Evolutionary conservation across 2,888 invertebrate species (phyloP).

Genomic region (Hirtodrosophila trivittata): DNA sequence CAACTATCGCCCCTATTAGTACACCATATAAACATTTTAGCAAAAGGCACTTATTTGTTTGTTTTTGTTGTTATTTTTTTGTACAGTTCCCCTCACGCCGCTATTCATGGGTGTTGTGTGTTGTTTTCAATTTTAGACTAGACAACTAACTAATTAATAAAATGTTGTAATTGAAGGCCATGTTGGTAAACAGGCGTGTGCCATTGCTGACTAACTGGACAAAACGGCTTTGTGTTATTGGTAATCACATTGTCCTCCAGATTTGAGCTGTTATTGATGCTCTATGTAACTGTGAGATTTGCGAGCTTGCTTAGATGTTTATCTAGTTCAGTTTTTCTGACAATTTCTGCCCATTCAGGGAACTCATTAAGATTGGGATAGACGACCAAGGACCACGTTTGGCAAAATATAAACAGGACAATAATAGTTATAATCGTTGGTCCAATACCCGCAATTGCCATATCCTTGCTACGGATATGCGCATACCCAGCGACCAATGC

Average conservation of each 20-base stretch:
- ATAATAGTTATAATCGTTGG: constrained; percentile 91
- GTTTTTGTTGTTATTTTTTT: constrained; percentile 29
- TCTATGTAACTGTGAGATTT: background rate
- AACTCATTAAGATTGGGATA: constrained; percentile 87
- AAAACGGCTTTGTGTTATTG: constrained; percentile 25
- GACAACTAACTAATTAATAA: constrained; percentile 49
- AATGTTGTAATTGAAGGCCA: constrained; percentile 44
- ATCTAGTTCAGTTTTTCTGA: background rate
- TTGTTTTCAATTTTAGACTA: constrained; percentile 46
- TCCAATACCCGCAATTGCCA: constrained; percentile 91
- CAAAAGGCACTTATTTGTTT: constrained; percentile 59
- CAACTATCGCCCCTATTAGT: constrained; percentile 17
- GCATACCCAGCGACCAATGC: constrained; percentile 95
- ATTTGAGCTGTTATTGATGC: constrained; percentile 16
- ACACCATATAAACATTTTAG: constrained; percentile 25
- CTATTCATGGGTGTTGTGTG: constrained; percentile 17
- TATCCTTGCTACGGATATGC: constrained; percentile 90
- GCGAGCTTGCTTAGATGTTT: too few relatives aligned
- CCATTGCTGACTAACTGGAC: constrained; percentile 42
- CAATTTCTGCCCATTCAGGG: constrained; percentile 87
- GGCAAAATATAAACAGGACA: constrained; percentile 89
- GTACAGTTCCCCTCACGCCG: constrained; percentile 46
- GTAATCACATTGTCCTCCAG: constrained; percentile 19
- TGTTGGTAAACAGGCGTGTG: constrained; percentile 25
- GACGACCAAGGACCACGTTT: constrained; percentile 89